Percentiles rank a stretch among this genome's conserved stretches.
Evolutionary conservation across 2,113 vertebrate genomes (phyloP).

Genomic region (Aspiorhynchus laticeps): DNA sequence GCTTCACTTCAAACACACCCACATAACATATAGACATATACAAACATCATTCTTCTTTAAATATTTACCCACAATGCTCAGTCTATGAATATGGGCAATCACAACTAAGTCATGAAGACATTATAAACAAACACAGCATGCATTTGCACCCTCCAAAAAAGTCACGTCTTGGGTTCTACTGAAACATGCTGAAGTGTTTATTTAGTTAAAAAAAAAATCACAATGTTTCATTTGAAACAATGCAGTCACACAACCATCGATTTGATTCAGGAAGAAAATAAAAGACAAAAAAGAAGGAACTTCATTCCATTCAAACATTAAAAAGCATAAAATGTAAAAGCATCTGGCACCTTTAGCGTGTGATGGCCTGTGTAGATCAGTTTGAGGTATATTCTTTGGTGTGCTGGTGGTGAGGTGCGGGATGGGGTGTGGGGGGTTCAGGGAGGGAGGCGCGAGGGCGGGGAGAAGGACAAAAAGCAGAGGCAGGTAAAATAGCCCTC

Average conservation of each 20-base stretch:
- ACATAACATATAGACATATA: neutral
- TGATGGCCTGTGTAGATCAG: conserved; percentile 31
- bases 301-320: conserved; percentile 15
- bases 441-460: conserved; percentile 40
- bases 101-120: neutral
- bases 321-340: neutral
- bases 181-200: conserved; percentile 67
- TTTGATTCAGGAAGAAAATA: conserved; percentile 37
- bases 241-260: conserved; percentile 49
- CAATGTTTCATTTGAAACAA: conserved; percentile 62
- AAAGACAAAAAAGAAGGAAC: conserved; percentile 17
- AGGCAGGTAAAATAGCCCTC: conserved; percentile 73
- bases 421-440: conserved; percentile 30
- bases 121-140: conserved; percentile 32
- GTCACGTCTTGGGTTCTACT: conserved; percentile 67
- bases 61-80: conserved; percentile 24
- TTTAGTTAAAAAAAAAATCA: conserved; percentile 68
- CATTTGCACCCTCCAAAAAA: conserved; percentile 51
- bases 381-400: conserved; percentile 64
- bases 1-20: neutral
- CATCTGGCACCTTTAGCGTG: neutral
- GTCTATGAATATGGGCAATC: neutral
- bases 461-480: conserved; percentile 73
- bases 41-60: neutral
- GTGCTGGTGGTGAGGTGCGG: conserved; percentile 65